These are phyloP conservation scores for Cynocephalus volans DNA, from an alignment of 2,113 vertebrate species.

Conservation along the genomic window DNA sequence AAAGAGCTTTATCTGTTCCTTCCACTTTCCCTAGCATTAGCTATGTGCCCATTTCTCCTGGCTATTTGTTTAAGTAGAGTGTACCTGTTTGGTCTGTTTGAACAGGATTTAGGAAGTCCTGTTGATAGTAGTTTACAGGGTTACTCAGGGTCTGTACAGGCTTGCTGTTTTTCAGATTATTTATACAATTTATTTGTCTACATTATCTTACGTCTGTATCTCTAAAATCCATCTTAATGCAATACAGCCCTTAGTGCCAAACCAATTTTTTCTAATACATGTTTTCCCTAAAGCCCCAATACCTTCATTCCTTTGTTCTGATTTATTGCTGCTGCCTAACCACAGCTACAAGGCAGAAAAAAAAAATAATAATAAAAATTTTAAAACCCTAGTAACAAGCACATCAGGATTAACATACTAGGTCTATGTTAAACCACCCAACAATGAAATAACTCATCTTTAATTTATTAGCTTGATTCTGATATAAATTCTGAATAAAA, in stretches of 20 bases:
- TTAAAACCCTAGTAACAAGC: slow-evolving; percentile 76
- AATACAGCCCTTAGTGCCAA: slow-evolving; percentile 83
- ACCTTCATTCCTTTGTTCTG: slow-evolving; percentile 88
- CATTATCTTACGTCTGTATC: slow-evolving; percentile 84
- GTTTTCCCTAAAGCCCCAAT: slow-evolving; percentile 85
- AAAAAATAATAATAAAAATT: slow-evolving; percentile 80
- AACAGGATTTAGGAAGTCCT: slow-evolving; percentile 76
- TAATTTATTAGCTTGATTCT: slow-evolving; percentile 86
- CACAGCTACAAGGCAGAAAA: slow-evolving; percentile 83
- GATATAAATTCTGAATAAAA: slow-evolving; percentile 80
- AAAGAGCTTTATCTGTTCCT: slow-evolving; percentile 70
- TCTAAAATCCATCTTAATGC: slow-evolving; percentile 86
- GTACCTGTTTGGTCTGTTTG: slow-evolving; percentile 72
- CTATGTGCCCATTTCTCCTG: slow-evolving; percentile 67
- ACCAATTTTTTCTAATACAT: slow-evolving; percentile 88
- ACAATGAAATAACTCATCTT: slow-evolving; percentile 78
- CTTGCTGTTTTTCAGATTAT: slow-evolving; percentile 81
- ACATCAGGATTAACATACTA: slow-evolving; percentile 83
- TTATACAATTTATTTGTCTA: slow-evolving; percentile 82
- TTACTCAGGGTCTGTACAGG: slow-evolving; percentile 75
- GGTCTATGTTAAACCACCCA: slow-evolving; percentile 77
- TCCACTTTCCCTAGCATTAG: slow-evolving; percentile 68
- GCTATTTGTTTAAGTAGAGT: slow-evolving; percentile 73
- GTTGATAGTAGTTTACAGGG: slow-evolving; percentile 73
- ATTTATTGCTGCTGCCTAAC: slow-evolving; percentile 88